Evolutionary conservation across 2,113 vertebrate genomes (phyloP), one percentile per base, ranked within the genome.

Genomic region (Neolamprologus caudopunctatus): DNA sequence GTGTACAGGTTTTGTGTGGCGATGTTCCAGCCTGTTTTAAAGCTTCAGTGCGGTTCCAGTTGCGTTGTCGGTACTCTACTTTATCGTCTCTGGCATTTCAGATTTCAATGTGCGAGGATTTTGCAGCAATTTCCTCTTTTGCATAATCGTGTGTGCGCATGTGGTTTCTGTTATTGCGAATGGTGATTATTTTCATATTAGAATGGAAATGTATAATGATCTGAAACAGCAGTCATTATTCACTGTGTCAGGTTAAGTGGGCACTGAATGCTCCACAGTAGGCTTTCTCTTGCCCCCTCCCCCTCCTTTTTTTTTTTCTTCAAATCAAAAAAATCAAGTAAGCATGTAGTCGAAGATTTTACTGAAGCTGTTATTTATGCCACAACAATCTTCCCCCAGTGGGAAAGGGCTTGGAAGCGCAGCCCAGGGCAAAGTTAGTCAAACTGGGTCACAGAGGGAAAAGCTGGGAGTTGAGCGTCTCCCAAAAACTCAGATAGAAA

Each of bases 401-500:
- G 78, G 87, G 87, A 91, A 89, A 87, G 26, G 82, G 87, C 85
- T 91, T 90, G 81, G 45, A 85, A 85, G 89, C 81, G 85, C 89
- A 87, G 91, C 93, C 90, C 73, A 86, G 90, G 93, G 94, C 93
- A 87, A 89, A 93, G 82, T 88, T 89, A 87, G 45, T 88, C 86
- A 87, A 95, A 95, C 94, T 95, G 92, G 94, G 94, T 95, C 94
- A 94, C 80, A 90, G 87, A 87, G 37, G 84, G 86, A 86, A 81
- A 75, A 92, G 80, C 84, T 50, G 75, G 35, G 80, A 92, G 87
- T 82, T 17, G 21, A 92, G 80, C 80, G 66, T 88, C 68, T 89
- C 83, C 80, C 75, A 66, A 85, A 89, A 91, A 90, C 55, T 87
- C 51, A 51, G 63, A 24, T 14, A 79, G 8, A 51, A 50, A 73